These are phyloP conservation scores for Oryzias melastigma DNA, from an alignment of 2,113 vertebrate species.

Conservation along the genomic window DNA sequence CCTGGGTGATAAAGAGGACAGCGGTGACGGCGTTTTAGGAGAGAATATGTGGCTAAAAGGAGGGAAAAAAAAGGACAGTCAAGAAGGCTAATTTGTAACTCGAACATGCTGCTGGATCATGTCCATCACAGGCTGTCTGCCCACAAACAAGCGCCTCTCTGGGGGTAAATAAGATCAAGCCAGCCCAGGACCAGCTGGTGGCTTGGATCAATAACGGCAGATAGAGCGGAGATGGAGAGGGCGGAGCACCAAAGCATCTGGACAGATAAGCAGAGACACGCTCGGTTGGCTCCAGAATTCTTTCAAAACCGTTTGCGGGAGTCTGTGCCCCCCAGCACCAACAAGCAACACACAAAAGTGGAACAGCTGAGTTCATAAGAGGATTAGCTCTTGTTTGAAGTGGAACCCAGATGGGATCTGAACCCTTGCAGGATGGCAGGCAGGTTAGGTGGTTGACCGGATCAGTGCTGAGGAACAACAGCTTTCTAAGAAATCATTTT, in stretches of 20 bases:
- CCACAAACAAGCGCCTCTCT: slow-evolving; percentile 57
- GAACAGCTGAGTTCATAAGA: slow-evolving; percentile 66
- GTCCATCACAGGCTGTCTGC: slow-evolving; percentile 66
- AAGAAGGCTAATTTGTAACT: slow-evolving; percentile 70
- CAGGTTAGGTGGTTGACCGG: slow-evolving; percentile 35
- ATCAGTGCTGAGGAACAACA: slow-evolving; percentile 20
- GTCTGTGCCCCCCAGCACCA: slow-evolving; percentile 10
- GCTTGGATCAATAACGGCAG: slow-evolving; percentile 68
- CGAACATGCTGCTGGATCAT: slow-evolving; percentile 64
- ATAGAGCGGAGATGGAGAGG: slow-evolving; percentile 44
- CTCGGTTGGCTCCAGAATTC: slow-evolving; percentile 24
- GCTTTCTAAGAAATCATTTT: slow-evolving; percentile 16
- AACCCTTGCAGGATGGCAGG: slow-evolving; percentile 36
- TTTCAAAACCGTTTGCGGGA: slow-evolving; percentile 25
- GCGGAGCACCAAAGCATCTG: slow-evolving; percentile 60
- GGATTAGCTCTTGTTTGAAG: slow-evolving; percentile 71
- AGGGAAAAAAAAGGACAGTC: slow-evolving; percentile 15
- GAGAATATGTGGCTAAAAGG: neutral
- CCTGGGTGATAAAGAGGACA: slow-evolving; percentile 48
- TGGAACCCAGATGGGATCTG: slow-evolving; percentile 66
- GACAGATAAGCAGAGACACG: slow-evolving; percentile 46
- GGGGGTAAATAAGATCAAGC: slow-evolving; percentile 72
- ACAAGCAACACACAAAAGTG: slow-evolving; percentile 23
- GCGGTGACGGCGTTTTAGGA: slow-evolving; percentile 36
- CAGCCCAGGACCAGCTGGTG: slow-evolving; percentile 73